These are phyloP conservation scores for Timandra comae DNA, from an alignment of 2,888 invertebrate species.

Conservation along the genomic window DNA sequence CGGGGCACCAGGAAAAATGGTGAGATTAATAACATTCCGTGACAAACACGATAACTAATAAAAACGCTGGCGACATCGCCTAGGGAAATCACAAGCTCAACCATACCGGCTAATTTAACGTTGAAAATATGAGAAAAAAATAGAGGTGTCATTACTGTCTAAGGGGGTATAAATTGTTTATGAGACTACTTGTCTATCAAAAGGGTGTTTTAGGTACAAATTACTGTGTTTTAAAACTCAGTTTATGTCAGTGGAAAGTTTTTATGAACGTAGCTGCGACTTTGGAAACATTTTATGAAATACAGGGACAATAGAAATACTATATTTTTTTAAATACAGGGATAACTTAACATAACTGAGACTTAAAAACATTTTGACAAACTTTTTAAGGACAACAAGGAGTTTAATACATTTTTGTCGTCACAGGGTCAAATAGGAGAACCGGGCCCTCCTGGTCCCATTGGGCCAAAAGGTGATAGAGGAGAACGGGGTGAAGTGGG, in stretches of 20 bases:
- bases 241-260: too few species aligned
- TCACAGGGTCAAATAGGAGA: slow-evolving; percentile 81
- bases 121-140: slow-evolving; percentile 14
- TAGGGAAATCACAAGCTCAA: slow-evolving; percentile 23
- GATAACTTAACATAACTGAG: too few species aligned
- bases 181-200: too few species aligned
- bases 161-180: slow-evolving; percentile 16
- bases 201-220: too few species aligned
- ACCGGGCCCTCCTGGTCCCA: slow-evolving; percentile 80
- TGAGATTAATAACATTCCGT: slow-evolving; percentile 46
- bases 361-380: too few species aligned
- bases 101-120: slow-evolving; percentile 20
- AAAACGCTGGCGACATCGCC: slow-evolving; percentile 13
- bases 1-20: slow-evolving; percentile 88
- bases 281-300: too few species aligned
- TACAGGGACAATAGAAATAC: too few species aligned
- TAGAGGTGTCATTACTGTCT: slow-evolving; percentile 8
- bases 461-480: slow-evolving; percentile 79
- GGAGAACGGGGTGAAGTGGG: slow-evolving; percentile 83
- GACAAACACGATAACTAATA: slow-evolving; percentile 22
- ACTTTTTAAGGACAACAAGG: too few species aligned
- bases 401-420: slow-evolving; percentile 11
- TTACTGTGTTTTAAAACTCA: too few species aligned
- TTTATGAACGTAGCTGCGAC: too few species aligned
- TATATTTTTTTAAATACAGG: too few species aligned